phyloP scores from a whole-genome alignment of 1,140 invertebrate species.

The Sinonovacula constricta region DNA sequence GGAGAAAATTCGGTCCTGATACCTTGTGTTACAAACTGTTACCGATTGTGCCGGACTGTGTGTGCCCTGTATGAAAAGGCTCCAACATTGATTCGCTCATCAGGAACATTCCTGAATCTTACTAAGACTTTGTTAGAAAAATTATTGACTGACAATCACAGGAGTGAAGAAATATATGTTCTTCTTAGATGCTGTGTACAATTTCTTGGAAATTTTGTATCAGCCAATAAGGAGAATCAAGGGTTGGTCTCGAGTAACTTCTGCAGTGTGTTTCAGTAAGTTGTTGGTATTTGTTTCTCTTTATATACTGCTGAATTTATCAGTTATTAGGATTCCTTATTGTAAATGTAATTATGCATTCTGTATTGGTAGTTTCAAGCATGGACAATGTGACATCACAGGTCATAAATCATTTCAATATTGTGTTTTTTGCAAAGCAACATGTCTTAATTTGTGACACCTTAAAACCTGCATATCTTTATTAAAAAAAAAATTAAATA shows the following conservation, averaged over 20 bases:
- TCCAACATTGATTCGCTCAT: constrained; percentile 11
- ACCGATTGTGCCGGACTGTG: constrained; percentile 31
- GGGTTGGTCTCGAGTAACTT: constrained; percentile 6
- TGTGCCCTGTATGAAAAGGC: constrained; percentile 15
- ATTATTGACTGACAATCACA: not conserved
- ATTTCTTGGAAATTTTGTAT: constrained; percentile 38
- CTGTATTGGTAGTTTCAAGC: not conserved
- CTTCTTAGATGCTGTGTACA: constrained; percentile 34
- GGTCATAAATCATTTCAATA: not conserved
- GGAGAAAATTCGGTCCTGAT: not conserved
- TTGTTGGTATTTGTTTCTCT: not conserved
- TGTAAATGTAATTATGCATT: not conserved
- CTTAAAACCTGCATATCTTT: too few species aligned
- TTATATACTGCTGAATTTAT: too few species aligned
- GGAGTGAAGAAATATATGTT: constrained; percentile 17
- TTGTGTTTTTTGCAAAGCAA: not conserved
- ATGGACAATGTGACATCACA: not conserved
- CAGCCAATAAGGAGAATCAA: constrained; percentile 27
- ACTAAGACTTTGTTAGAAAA: constrained; percentile 1
- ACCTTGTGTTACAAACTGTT: constrained; percentile 33
- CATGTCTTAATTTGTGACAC: not conserved
- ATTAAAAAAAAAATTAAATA: too few species aligned
- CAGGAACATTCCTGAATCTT: constrained; percentile 10
- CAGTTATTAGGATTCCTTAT: not conserved
- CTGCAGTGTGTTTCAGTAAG: constrained; percentile 22